A percentile compares a stretch with the other conserved stretches of the same genome.
These are phyloP conservation scores for Apodemus speciosus DNA, from an alignment of 2,113 vertebrate species.

Conservation along the genomic window DNA sequence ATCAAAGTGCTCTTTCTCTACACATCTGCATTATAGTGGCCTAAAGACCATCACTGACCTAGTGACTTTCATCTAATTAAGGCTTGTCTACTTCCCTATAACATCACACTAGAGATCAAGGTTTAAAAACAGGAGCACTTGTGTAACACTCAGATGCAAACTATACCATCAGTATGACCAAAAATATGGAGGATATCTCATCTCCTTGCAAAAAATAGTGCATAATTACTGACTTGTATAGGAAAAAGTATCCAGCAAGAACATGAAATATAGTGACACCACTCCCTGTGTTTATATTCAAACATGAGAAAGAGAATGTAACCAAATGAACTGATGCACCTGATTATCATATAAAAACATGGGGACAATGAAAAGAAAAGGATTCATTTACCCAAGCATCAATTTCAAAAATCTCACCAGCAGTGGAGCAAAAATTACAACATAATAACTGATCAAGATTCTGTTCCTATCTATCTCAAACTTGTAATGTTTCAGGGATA, in stretches of 20 bases:
- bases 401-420: background rate
- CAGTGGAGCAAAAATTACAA: background rate
- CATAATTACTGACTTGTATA: background rate
- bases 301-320: background rate
- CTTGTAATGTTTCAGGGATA: background rate
- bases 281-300: background rate
- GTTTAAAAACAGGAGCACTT: background rate
- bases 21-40: background rate
- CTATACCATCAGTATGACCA: background rate
- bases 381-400: background rate
- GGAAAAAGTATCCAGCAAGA: background rate
- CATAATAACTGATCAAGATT: background rate
- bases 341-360: background rate
- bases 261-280: background rate
- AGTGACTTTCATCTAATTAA: background rate
- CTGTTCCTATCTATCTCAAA: background rate
- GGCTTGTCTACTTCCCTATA: background rate
- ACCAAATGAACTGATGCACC: background rate
- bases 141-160: background rate
- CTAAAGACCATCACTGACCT: background rate
- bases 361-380: background rate
- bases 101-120: background rate
- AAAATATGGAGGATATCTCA: background rate
- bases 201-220: background rate
- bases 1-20: too few relatives aligned